These are phyloP conservation scores for Tillus elongatus DNA, from an alignment of 2,888 invertebrate species.

Conservation along the genomic window DNA sequence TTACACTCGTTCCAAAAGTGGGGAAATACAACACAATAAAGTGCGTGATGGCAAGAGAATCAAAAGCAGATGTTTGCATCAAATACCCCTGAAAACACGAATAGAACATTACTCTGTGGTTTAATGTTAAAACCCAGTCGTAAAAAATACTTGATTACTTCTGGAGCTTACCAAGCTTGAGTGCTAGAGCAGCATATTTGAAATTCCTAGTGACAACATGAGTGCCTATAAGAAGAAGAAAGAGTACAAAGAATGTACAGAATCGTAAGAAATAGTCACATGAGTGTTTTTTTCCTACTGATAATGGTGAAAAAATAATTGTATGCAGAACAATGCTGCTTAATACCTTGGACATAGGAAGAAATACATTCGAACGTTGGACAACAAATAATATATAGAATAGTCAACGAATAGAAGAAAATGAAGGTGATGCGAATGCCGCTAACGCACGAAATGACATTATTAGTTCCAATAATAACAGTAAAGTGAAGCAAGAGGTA, in stretches of 20 bases:
- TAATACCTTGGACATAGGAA: not conserved
- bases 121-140: conserved; percentile 2
- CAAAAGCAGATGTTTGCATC: conserved; percentile 1
- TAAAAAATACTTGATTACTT: not conserved
- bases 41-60: not conserved
- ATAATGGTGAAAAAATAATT: conserved; percentile 4
- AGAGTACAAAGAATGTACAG: conserved; percentile 3
- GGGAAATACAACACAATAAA: not conserved
- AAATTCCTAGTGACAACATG: not conserved
- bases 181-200: conserved; percentile 1
- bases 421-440: conserved; percentile 4
- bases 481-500: no score
- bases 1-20: conserved; percentile 1
- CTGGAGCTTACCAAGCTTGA: conserved; percentile 1
- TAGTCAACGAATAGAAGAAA: not conserved
- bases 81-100: conserved; percentile 1
- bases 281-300: not conserved
- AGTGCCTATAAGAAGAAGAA: conserved; percentile 1
- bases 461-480: not conserved
- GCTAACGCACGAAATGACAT: not conserved
- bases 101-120: conserved; percentile 2
- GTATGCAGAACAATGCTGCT: not conserved
- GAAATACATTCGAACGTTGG: conserved; percentile 1
- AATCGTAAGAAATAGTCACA: conserved; percentile 1
- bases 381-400: not conserved